Conservation (phyloP, 2,113 vertebrate species). For the Catagonus wagneri region DNA sequence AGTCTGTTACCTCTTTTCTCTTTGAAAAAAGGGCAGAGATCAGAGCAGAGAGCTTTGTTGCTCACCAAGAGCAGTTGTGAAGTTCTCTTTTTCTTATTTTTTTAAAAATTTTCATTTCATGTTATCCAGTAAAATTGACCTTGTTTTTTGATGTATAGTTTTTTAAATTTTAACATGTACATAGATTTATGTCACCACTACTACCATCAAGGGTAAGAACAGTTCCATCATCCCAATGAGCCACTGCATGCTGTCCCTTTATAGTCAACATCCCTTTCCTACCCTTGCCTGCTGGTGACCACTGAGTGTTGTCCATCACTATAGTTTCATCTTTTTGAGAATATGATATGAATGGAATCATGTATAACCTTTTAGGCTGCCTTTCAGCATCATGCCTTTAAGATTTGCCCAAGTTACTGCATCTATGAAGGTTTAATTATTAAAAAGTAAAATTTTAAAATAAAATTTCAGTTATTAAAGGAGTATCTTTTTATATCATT, state of each 20-base stretch:
- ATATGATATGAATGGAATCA: neutral
- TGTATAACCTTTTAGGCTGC: neutral
- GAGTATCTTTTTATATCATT: neutral
- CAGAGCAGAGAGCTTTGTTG: neutral
- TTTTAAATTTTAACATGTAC: neutral
- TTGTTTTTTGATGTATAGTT: neutral
- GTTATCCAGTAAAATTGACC: neutral
- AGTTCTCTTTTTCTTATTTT: neutral
- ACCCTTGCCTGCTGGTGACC: neutral
- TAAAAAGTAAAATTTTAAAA: neutral
- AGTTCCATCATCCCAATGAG: neutral
- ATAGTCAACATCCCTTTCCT: neutral
- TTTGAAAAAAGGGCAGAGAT: neutral
- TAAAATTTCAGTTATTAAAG: neutral
- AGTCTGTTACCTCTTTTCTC: neutral
- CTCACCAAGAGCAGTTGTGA: neutral
- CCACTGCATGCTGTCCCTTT: neutral
- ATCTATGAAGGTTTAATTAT: neutral
- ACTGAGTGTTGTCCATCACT: neutral
- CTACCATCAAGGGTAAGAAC: neutral
- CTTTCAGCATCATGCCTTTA: neutral
- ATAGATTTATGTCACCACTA: neutral
- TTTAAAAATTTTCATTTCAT: neutral
- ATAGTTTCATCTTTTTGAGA: neutral
- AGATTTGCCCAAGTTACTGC: neutral